A percentile compares a stretch with the other conserved stretches of the same genome.
Conservation (phyloP, 2,888 invertebrate genomes). For the Drosophila meridiana region DNA sequence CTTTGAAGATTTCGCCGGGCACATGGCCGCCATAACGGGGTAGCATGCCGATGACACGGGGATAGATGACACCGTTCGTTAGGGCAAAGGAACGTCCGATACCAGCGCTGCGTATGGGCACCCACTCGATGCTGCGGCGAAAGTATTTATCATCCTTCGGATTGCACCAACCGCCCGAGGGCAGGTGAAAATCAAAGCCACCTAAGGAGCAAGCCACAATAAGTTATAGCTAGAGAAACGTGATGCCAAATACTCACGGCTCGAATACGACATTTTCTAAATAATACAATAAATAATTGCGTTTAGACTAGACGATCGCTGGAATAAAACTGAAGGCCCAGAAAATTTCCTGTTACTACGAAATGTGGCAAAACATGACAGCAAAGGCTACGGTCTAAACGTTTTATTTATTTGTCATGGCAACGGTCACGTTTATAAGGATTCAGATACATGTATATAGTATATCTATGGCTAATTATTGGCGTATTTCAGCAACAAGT, state of each 20-base stretch:
- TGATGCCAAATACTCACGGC: slow-evolving; percentile 51
- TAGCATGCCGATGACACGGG: slow-evolving; percentile 90
- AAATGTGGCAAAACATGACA: slow-evolving; percentile 30
- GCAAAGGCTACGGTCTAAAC: slow-evolving; percentile 62
- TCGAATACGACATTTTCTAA: slow-evolving; percentile 60
- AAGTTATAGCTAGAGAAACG: too few relatives aligned
- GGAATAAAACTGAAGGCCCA: slow-evolving; percentile 7
- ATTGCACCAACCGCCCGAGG: slow-evolving; percentile 90
- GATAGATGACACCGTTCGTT: slow-evolving; percentile 88
- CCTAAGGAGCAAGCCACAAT: slow-evolving; percentile 36
- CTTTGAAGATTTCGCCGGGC: slow-evolving; percentile 90
- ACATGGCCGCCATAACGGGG: slow-evolving; percentile 93
- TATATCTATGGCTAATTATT: background rate
- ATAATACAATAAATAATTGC: background rate
- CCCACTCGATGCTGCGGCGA: slow-evolving; percentile 91
- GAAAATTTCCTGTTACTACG: slow-evolving; percentile 22
- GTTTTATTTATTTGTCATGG: slow-evolving; percentile 61
- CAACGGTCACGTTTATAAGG: slow-evolving; percentile 44
- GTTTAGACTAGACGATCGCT: background rate
- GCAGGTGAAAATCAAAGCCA: slow-evolving; percentile 84
- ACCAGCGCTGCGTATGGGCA: slow-evolving; percentile 85
- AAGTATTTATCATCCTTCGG: slow-evolving; percentile 91
- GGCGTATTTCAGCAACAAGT: slow-evolving; percentile 5
- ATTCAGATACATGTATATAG: background rate
- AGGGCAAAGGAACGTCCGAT: slow-evolving; percentile 76